Percentiles rank a stretch among this genome's conserved stretches.
Conservation (phyloP, 2,113 vertebrate species). For the Mastomys natalensis region DNA sequence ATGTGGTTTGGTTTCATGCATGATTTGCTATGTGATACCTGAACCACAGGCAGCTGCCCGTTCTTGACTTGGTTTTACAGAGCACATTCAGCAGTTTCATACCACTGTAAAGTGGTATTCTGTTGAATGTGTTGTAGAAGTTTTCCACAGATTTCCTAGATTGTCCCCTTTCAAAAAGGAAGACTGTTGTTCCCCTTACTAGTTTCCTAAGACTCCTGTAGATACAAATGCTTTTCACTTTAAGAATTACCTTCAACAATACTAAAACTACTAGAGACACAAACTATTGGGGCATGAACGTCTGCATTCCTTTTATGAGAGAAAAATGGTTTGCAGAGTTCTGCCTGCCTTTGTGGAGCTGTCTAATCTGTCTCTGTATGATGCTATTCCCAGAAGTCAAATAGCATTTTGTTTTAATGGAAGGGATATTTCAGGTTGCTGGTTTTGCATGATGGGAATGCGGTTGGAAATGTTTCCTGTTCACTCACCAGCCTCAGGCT, state of each 20-base stretch:
- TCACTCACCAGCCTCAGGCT: constrained; percentile 84
- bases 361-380: constrained; percentile 81
- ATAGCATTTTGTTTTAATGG: constrained; percentile 86
- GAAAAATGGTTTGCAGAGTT: constrained; percentile 79
- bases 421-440: constrained; percentile 84
- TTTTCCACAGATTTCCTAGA: background rate
- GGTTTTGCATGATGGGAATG: constrained; percentile 87
- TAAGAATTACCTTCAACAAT: constrained; percentile 78
- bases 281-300: constrained; percentile 79
- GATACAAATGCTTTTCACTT: constrained; percentile 25
- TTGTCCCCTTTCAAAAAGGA: background rate
- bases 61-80: background rate
- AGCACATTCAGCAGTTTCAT: background rate
- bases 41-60: background rate
- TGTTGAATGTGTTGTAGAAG: background rate
- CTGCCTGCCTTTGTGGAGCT: constrained; percentile 75
- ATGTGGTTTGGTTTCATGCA: constrained; percentile 7
- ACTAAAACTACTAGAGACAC: constrained; percentile 76
- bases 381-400: constrained; percentile 85
- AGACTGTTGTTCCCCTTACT: background rate
- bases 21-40: background rate
- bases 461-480: constrained; percentile 85
- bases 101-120: background rate
- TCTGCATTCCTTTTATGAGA: constrained; percentile 70
- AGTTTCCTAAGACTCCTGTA: too few species aligned